A percentile compares a stretch with the other conserved stretches of the same genome.
phyloP scores from a whole-genome alignment of 2,888 invertebrate genomes.

The Sinopyrophorus schimmeli region DNA sequence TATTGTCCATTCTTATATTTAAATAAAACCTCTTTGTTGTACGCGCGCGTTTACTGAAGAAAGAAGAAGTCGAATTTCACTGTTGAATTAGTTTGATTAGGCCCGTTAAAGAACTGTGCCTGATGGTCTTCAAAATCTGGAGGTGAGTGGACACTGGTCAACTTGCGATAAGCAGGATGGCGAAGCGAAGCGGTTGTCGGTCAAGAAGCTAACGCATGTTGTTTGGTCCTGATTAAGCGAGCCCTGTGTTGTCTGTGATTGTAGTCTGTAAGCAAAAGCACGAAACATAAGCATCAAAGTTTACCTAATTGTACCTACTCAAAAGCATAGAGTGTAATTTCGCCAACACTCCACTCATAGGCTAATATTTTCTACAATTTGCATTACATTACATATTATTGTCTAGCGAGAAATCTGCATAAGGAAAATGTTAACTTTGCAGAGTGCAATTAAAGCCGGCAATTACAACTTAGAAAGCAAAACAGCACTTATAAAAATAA shows the following conservation, averaged over 20 bases:
- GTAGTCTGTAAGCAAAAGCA: conserved; percentile 40
- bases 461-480: conserved; percentile 29
- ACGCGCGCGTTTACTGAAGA: too few species aligned
- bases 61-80: conserved; percentile 26
- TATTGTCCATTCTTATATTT: conserved; percentile 49
- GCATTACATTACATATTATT: too few species aligned
- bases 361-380: too few species aligned
- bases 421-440: conserved; percentile 19
- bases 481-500: conserved; percentile 24
- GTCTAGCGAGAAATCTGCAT: too few species aligned
- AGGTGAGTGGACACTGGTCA: conserved; percentile 33
- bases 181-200: conserved; percentile 55
- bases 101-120: conserved; percentile 22
- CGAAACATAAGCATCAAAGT: conserved; percentile 18
- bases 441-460: conserved; percentile 25
- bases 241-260: conserved; percentile 46
- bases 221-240: conserved; percentile 44
- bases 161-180: conserved; percentile 53
- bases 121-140: conserved; percentile 30
- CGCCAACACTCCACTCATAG: too few species aligned
- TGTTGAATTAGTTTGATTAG: conserved; percentile 24
- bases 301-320: conserved; percentile 10
- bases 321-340: too few species aligned
- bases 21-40: conserved; percentile 23
- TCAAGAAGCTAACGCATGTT: conserved; percentile 52